Evolutionary conservation across 2,113 vertebrate genomes (phyloP), one percentile per base, ranked within the genome.

Genomic region (Psammodynastes pulverulentus): DNA sequence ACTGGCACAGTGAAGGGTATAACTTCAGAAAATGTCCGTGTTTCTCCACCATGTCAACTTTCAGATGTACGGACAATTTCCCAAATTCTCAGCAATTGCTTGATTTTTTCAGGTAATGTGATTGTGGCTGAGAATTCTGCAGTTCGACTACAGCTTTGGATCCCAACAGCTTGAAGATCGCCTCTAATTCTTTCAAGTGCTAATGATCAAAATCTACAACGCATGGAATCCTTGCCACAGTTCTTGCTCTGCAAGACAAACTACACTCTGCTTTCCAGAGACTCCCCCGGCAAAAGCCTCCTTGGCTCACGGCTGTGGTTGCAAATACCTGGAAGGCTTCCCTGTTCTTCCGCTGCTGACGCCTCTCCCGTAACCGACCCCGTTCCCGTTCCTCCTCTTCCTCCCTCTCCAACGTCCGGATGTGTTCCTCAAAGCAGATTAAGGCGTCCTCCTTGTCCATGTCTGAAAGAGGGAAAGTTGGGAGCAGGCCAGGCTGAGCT

Each of bases 361-460:
- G 97, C 62, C 97, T 95, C 48, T 98, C 97, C 46, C 97, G 94
- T 39, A 98, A 95, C 39, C 97, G 95, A n/a, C 95, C 94, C n/a
- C 94, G 94, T 79, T 98, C 97, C 29, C 97, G 96, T 53, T 98
- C 97, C 54, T 98, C 97, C 79, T 96, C 96, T 86, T 98, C 97
- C 51, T 98, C 97, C 92, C 96, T 97, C 92, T 98, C 97, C 94
- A 98, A 94, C 43, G 97, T 96, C 92, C 97, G 96, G 91, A 98
- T 98, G 45, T 98, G 97, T 90, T 98, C 97, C 94, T 98, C 97
- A 92, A 98, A 98, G 95, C 97, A 98, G 92, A 98, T 96, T 43
- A 98, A 95, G 0, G 97, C 97, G 91, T 98, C 97, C 93, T 98
- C 97, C 67, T 98, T 98, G 95, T 98, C 97, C 97, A 98, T 98